These are phyloP conservation scores for Seriola dumerili DNA, from an alignment of 2,113 vertebrate species.

Conservation along the genomic window DNA sequence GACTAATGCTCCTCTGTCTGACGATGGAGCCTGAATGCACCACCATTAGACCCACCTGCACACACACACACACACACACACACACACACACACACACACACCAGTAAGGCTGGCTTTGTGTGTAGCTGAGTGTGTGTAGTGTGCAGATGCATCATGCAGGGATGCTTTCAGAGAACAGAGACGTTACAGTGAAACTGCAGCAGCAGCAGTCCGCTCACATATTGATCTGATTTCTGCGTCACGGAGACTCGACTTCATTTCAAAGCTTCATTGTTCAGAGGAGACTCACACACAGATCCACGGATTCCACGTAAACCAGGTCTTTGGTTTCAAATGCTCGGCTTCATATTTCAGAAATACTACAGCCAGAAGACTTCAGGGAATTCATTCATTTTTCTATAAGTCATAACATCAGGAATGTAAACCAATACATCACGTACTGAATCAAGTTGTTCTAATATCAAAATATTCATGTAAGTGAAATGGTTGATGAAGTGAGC, in stretches of 20 bases:
- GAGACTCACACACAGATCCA: neutral
- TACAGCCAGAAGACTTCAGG: too few species aligned
- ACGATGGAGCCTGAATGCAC: neutral
- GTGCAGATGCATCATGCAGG: neutral
- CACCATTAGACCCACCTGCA: neutral
- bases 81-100: neutral
- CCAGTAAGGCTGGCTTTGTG: neutral
- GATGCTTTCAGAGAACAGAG: neutral
- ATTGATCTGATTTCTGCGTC: neutral
- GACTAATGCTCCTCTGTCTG: conserved; percentile 14
- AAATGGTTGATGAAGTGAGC: too few species aligned
- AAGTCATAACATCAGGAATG: too few species aligned
- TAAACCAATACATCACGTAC: too few species aligned
- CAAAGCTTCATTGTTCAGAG: neutral
- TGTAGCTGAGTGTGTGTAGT: neutral
- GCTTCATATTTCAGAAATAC: neutral
- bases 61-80: conserved; percentile 5
- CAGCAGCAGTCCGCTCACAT: neutral
- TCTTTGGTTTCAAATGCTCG: neutral
- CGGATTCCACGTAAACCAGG: neutral
- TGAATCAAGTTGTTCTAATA: too few species aligned
- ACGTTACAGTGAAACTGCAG: neutral
- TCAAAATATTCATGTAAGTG: too few species aligned
- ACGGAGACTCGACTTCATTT: neutral
- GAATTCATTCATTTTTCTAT: too few species aligned